Conservation (phyloP, 2,113 vertebrate species). For the Nycticebus coucang region DNA sequence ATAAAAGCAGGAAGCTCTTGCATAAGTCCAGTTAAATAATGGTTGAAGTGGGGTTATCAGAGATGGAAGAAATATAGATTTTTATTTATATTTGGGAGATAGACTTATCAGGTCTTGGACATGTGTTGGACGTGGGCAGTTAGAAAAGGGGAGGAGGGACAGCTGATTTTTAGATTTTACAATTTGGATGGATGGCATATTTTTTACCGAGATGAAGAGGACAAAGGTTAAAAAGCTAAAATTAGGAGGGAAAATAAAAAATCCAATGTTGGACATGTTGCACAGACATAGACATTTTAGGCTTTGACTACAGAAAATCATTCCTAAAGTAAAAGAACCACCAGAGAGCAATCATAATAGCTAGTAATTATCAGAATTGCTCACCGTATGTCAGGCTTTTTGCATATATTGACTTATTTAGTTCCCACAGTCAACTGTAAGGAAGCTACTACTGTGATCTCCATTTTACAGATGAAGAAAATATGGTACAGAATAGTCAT, state of each 20-base stretch:
- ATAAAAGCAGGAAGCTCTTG: neutral
- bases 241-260: neutral
- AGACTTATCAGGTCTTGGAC: neutral
- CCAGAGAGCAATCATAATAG: neutral
- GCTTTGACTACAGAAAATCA: neutral
- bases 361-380: neutral
- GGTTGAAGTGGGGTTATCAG: neutral
- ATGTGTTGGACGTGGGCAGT: neutral
- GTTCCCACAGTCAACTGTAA: neutral
- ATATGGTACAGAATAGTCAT: neutral
- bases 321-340: neutral
- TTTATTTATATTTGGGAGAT: neutral
- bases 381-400: neutral
- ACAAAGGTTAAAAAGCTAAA: neutral
- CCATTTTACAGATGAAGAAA: neutral
- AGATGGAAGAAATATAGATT: neutral
- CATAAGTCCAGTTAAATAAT: neutral
- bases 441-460: neutral
- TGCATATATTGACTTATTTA: neutral
- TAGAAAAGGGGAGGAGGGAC: neutral
- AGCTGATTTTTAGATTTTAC: conserved; percentile 35
- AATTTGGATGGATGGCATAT: neutral
- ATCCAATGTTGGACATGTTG: neutral
- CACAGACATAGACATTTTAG: neutral
- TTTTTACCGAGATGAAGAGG: neutral